Base-by-base conservation (phyloP, 2,888 invertebrate species). In the Erebia ligea region DNA sequence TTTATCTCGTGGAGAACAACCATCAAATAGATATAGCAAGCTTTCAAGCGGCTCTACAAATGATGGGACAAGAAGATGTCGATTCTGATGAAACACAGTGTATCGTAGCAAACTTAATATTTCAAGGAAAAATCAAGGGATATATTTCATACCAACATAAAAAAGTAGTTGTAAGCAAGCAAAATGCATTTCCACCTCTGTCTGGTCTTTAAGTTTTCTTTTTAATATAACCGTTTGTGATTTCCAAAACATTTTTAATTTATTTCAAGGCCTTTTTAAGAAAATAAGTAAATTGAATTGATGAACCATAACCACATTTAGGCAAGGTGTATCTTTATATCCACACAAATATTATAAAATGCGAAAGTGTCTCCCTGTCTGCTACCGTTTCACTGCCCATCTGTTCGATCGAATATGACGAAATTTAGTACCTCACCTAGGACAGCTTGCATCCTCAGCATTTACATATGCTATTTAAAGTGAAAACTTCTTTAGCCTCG, bases 121-220 rank as follows among this genome's bases (percentile, higher is more conserved):
- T 96, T 84, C 98, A 99, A 89, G 98, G 98, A 34, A 99, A 98
- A 93, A 98, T 99, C 79, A 99, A 99, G 87, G 99, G 99, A 0
- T 99, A 99, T 88, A 98, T 99, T 82, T 99, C 99, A 0, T 97
- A 98, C 91, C 97, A 98, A 80, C 99, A 99, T 89, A 97, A 98
- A 86, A 99, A 99, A 90, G 95, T 99, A 70, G 99, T 99, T 63
- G 97, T 99, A 61, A 99, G 99, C 81, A 99, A 99, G 87, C 97
- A 98, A 85, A 98, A 98, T 93, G 97, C 99, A 1, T 99, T 99
- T 87, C 99, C 99, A 4, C 91, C 95, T 15, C 87, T 97, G 56
- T 96, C 96, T 75, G 95, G 94, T 76, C 93, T 96, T 77, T 94
- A 89, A 79, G 34, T 5, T 34, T 34, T 42, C 19, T 61, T 56